phyloP scores from a whole-genome alignment of 2,113 vertebrate genomes.

The Megalops atlanticus region DNA sequence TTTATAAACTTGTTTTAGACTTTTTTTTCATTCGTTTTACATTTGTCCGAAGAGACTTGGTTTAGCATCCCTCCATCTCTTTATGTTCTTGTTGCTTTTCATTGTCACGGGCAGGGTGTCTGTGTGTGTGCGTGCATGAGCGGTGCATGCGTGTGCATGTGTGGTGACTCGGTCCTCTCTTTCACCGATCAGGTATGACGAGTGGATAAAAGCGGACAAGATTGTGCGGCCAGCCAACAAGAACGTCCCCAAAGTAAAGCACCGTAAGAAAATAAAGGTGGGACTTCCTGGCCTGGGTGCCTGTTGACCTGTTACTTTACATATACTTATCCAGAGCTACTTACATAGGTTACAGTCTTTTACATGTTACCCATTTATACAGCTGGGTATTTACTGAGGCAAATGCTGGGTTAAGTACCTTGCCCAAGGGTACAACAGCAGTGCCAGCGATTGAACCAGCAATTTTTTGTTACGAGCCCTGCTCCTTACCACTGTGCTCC shows the following conservation, averaged over 20 bases:
- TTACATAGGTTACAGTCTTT: no score
- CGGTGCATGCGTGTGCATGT: background rate
- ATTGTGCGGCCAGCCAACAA: conserved; percentile 95
- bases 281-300: background rate
- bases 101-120: background rate
- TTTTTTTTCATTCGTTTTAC: background rate
- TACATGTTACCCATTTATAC: no score
- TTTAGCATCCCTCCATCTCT: background rate
- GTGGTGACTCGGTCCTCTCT: conserved; percentile 18
- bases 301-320: no score
- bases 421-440: no score
- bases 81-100: background rate
- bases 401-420: no score
- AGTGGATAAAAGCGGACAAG: conserved; percentile 97
- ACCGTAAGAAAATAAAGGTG: conserved; percentile 99
- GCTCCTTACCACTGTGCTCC: no score
- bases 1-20: background rate
- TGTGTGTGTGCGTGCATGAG: background rate
- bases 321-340: no score
- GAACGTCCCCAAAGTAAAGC: conserved; percentile 97
- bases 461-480: no score
- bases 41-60: background rate
- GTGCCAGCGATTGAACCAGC: no score
- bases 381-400: no score
- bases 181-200: conserved; percentile 84